These are phyloP conservation scores for Auanema freiburgensis DNA, from an alignment of 2,888 invertebrate genomes.

Conservation along the genomic window DNA sequence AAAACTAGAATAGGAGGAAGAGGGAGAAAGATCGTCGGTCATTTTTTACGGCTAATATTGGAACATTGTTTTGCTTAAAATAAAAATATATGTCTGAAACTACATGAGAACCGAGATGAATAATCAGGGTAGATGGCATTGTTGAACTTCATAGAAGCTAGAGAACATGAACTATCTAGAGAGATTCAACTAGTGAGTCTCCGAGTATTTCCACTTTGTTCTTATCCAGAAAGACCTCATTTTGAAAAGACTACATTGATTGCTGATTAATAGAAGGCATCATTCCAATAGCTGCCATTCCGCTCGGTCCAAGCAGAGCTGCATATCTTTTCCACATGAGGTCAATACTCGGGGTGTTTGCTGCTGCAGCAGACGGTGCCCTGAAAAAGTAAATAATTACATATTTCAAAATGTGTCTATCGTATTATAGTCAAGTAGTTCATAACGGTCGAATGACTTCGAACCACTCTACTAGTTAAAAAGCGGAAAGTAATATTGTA, in stretches of 20 bases:
- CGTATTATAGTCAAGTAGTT: too few species aligned
- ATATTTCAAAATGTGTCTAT: too few species aligned
- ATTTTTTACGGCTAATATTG: too few species aligned
- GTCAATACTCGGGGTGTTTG: slow-evolving; percentile 47
- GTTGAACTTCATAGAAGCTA: background rate
- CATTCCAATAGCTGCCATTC: slow-evolving; percentile 50
- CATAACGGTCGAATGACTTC: too few species aligned
- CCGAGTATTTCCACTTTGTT: background rate
- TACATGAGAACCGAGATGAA: too few species aligned
- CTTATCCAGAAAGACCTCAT: background rate
- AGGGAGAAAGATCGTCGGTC: too few species aligned
- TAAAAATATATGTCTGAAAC: too few species aligned
- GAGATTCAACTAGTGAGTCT: background rate
- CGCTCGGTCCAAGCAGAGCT: slow-evolving; percentile 52
- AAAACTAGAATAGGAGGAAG: too few species aligned
- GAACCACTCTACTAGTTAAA: too few species aligned
- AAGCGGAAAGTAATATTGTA: too few species aligned
- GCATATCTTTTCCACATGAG: slow-evolving; percentile 57
- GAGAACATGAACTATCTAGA: background rate
- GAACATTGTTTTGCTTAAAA: too few species aligned
- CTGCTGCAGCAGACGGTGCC: slow-evolving; percentile 16
- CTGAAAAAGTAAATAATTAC: too few species aligned
- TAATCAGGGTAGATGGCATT: background rate
- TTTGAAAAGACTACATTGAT: background rate
- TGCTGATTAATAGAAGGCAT: slow-evolving; percentile 26